These are phyloP conservation scores for Rapana venosa DNA, from an alignment of 2,888 invertebrate genomes.

Conservation along the genomic window DNA sequence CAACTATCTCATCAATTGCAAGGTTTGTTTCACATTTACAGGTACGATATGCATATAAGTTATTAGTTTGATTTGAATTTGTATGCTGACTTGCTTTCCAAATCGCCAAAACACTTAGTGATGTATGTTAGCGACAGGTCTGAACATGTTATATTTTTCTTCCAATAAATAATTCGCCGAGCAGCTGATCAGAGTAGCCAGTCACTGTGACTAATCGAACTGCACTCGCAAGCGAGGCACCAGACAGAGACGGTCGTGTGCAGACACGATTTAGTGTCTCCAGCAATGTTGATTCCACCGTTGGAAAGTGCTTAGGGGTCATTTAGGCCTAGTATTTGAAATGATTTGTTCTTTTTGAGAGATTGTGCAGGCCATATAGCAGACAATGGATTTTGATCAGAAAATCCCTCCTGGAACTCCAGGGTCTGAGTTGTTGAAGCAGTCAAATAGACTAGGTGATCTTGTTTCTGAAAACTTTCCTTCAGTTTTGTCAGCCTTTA, in stretches of 20 bases:
- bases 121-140: not conserved
- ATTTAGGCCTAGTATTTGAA: too few species aligned
- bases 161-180: not conserved
- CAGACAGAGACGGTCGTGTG: conserved; percentile 17
- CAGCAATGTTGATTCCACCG: too few species aligned
- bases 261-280: conserved; percentile 9
- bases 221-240: not conserved
- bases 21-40: not conserved
- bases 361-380: not conserved
- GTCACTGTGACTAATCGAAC: conserved; percentile 1
- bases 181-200: conserved; percentile 12
- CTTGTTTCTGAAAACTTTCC: conserved; percentile 20
- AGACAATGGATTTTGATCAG: conserved; percentile 11
- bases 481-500: not conserved
- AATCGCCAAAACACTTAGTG: not conserved
- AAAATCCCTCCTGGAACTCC: not conserved
- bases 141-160: not conserved
- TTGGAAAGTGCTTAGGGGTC: too few species aligned
- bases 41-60: not conserved
- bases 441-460: conserved; percentile 22
- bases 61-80: not conserved
- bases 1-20: not conserved
- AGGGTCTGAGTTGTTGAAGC: conserved; percentile 24
- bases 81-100: not conserved
- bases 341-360: too few species aligned